phyloP scores from a whole-genome alignment of 2,888 invertebrate genomes.

The Gortyna flavago region DNA sequence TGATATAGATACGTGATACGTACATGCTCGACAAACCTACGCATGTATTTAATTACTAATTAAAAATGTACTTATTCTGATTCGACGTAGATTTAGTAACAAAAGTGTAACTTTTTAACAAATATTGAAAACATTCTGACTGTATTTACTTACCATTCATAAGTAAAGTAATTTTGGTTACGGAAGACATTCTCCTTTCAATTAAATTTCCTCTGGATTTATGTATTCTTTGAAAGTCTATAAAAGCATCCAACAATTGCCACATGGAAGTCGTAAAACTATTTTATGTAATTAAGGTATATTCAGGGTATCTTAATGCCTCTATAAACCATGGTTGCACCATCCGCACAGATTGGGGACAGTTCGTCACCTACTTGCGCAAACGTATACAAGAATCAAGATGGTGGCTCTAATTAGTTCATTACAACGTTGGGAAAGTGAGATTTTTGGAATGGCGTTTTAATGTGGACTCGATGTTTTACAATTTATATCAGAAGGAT shows the following conservation, averaged over 20 bases:
- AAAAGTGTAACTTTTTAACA: conserved; percentile 61
- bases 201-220: not conserved
- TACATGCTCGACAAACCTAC: conserved; percentile 25
- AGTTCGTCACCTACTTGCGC: conserved; percentile 62
- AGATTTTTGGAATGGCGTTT: conserved; percentile 22
- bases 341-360: conserved; percentile 55
- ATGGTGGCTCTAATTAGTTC: conserved; percentile 60
- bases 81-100: conserved; percentile 50
- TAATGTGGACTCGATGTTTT: conserved; percentile 14
- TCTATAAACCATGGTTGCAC: conserved; percentile 63
- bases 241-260: conserved; percentile 22
- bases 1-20: conserved; percentile 17
- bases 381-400: conserved; percentile 51
- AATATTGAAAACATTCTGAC: no score
- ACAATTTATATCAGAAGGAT: not conserved
- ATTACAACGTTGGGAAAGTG: conserved; percentile 52
- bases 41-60: conserved; percentile 46
- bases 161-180: not conserved
- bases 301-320: conserved; percentile 63
- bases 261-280: conserved; percentile 46
- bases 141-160: no score
- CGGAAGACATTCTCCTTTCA: not conserved
- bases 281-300: conserved; percentile 31
- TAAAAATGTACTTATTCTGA: conserved; percentile 45
- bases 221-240: conserved; percentile 4